Evolutionary conservation across 2,888 invertebrate genomes (phyloP).

Genomic region (Drosophila histrio): DNA sequence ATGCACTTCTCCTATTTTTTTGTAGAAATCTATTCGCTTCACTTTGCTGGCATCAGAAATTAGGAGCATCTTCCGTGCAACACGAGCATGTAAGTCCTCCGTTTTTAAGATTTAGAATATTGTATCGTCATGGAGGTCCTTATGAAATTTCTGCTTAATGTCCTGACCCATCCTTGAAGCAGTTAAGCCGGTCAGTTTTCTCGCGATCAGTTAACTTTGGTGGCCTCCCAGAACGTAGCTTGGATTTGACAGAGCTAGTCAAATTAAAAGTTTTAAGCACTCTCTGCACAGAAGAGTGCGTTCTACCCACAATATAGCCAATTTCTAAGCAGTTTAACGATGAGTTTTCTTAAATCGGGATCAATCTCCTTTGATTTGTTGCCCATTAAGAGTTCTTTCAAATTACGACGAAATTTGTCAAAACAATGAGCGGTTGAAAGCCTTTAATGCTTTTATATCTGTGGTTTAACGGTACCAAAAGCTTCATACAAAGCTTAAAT

Average conservation of each 20-base stretch:
- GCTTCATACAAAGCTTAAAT: no score
- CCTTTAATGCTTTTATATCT: no score
- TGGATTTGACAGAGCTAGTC: background rate
- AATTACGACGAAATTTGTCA: background rate
- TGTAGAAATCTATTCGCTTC: conserved; percentile 22
- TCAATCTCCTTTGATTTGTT: conserved; percentile 8
- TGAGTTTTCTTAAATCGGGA: conserved; percentile 13
- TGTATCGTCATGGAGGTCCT: conserved; percentile 6
- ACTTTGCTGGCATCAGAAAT: conserved; percentile 11
- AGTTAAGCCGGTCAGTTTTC: no score
- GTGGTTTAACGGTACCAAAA: no score
- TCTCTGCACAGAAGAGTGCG: conserved; percentile 11
- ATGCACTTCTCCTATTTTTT: background rate
- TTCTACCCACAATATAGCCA: conserved; percentile 8
- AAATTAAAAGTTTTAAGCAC: background rate
- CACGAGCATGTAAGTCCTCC: no score
- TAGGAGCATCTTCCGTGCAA: conserved; percentile 11
- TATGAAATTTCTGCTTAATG: conserved; percentile 2
- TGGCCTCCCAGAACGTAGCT: conserved; percentile 10
- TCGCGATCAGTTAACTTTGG: conserved; percentile 18
- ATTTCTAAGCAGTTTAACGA: conserved; percentile 16
- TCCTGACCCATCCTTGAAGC: background rate
- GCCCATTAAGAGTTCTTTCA: background rate
- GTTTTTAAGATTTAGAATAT: conserved; percentile 3
- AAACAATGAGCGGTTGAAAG: no score